phyloP scores from a whole-genome alignment of 2,113 vertebrate genomes.

The Rhinolophus ferrumequinum region DNA sequence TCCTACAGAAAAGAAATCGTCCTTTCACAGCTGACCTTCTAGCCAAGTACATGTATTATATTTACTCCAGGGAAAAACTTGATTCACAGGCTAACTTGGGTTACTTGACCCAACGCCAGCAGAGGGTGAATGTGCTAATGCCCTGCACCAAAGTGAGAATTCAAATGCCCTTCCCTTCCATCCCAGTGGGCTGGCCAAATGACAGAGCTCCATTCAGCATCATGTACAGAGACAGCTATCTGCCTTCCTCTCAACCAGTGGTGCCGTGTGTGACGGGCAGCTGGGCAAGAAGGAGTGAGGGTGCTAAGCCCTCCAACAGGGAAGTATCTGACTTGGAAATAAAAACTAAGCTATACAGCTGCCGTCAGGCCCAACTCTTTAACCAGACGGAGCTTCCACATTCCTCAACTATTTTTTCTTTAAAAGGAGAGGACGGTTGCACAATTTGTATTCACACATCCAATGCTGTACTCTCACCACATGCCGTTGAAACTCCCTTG shows the following conservation, averaged over 20 bases:
- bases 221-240: constrained; percentile 69
- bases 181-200: constrained; percentile 67
- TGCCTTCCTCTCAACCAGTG: constrained; percentile 65
- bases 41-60: constrained; percentile 66
- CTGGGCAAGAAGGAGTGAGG: neutral
- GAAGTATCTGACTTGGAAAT: neutral
- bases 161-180: constrained; percentile 76
- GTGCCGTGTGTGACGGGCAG: neutral
- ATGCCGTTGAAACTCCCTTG: neutral
- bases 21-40: constrained; percentile 82
- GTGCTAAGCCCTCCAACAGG: neutral
- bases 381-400: neutral
- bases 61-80: constrained; percentile 66
- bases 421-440: neutral
- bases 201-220: constrained; percentile 66
- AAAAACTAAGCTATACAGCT: neutral
- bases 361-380: neutral
- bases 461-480: neutral
- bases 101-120: constrained; percentile 57
- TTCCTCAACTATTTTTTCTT: neutral
- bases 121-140: constrained; percentile 53
- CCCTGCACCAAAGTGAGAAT: constrained; percentile 50
- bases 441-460: neutral
- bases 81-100: constrained; percentile 71
- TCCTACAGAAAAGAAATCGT: constrained; percentile 75